Conservation (phyloP, 1,140 invertebrate genomes). For the Colletes gigas region DNA sequence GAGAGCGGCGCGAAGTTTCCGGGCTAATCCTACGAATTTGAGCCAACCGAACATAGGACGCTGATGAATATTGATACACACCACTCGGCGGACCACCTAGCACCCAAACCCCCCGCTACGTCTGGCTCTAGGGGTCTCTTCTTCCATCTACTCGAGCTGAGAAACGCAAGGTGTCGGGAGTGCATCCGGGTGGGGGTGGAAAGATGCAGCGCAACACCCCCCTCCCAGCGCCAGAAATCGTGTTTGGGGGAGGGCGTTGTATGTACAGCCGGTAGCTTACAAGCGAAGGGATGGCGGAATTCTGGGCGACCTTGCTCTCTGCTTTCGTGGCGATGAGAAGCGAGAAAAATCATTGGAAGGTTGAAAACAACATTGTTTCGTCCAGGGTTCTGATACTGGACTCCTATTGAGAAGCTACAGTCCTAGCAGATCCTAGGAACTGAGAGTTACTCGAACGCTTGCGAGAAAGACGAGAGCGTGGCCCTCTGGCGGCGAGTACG, state of each 20-base stretch:
- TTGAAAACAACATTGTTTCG: too few relatives aligned
- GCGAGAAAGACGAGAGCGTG: too few relatives aligned
- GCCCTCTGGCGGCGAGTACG: too few relatives aligned
- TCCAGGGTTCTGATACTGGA: too few relatives aligned
- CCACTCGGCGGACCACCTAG: slow-evolving; percentile 51
- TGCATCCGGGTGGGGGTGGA: slow-evolving; percentile 36
- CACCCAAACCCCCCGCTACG: slow-evolving; percentile 9
- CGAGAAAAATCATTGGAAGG: too few relatives aligned
- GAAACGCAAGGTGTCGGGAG: slow-evolving; percentile 70
- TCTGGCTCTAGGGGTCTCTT: neutral
- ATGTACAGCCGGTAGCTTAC: neutral
- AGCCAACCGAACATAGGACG: slow-evolving; percentile 80
- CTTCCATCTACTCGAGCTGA: slow-evolving; percentile 56
- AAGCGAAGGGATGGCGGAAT: too few relatives aligned
- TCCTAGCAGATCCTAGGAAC: too few relatives aligned
- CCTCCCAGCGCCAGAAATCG: too few relatives aligned
- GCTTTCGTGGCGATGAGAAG: too few relatives aligned
- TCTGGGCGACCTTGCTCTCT: too few relatives aligned
- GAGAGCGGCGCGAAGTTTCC: slow-evolving; percentile 76
- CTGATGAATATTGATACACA: slow-evolving; percentile 81
- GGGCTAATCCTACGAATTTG: slow-evolving; percentile 79
- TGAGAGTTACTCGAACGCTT: too few relatives aligned
- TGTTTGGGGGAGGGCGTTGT: neutral
- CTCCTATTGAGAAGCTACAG: too few relatives aligned
- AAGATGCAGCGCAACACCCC: slow-evolving; percentile 37